Evolutionary conservation across 2,797 vertebrate species (phyloP).

Genomic region (Dendrocincla fuliginosa): DNA sequence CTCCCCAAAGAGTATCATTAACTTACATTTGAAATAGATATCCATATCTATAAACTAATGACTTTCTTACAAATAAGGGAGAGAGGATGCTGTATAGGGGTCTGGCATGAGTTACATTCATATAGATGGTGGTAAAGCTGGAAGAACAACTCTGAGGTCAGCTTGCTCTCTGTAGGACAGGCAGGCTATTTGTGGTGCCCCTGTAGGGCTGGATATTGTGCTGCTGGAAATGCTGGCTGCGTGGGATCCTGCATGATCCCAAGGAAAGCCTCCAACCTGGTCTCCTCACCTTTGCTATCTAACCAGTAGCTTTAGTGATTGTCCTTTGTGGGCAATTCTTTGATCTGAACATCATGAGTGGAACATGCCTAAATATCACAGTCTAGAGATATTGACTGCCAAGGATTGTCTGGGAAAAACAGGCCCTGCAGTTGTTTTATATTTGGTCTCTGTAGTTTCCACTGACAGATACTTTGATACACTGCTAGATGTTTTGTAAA

Average conservation of each 20-base stretch:
- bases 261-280: neutral
- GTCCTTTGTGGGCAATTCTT: neutral
- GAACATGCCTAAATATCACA: neutral
- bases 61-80: neutral
- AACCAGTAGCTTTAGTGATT: neutral
- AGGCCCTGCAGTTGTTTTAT: neutral
- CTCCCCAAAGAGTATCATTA: neutral
- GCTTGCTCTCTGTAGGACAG: neutral
- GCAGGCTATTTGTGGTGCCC: neutral
- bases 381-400: neutral
- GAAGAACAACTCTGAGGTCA: neutral
- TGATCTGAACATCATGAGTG: neutral
- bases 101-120: neutral
- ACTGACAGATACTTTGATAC: neutral
- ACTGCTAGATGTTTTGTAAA: neutral
- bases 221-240: neutral
- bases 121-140: neutral
- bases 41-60: neutral
- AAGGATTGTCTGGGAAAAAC: neutral
- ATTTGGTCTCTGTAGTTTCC: neutral
- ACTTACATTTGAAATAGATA: neutral
- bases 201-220: fast-evolving
- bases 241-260: neutral
- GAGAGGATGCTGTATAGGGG: neutral
- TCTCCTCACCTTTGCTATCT: neutral